Evolutionary conservation across 1,140 invertebrate species (phyloP), one percentile per base, ranked within the genome.

Genomic region (Drosophila suzukii): DNA sequence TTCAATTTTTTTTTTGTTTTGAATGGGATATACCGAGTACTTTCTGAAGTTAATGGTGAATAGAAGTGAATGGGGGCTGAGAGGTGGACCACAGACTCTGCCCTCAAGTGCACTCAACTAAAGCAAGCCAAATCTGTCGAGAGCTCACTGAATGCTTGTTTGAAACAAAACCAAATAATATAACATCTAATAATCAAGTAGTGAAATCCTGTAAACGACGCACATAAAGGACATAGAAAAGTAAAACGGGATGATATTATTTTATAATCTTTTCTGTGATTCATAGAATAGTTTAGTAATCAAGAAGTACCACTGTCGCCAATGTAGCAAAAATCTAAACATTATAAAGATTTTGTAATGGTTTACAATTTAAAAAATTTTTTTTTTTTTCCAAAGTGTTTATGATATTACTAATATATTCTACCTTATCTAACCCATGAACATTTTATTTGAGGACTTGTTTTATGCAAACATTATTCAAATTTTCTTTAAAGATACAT

Each of bases 61-160:
- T 38, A 13, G 41, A 41, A 34, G 39, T 12, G 7, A 38, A 20
- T 7, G 55, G 10, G 2, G 36, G 34, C 15, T 27, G 20, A 24
- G 30, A 12, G 10, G 39, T 32, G 13, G 12, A n/a, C 13, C 32
- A 8, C 39, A 30, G 59, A 61, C 34, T 24, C 57, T 53, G 50
- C 32, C 68, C 61, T 24, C 74, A 71, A 86, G 82, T 75, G 82
- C 68, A 70, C 75, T 81, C 56, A 47, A 70, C 62, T 66, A 67
- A 49, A 71, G 82, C 54, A 81, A 81, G 61, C 65, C 66, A 71
- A 78, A 71, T 67, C 78, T 78, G 65, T 75, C 34, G 49, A 85
- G 78, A 32, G 50, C 67, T 44, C 34, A 46, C 67, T 70, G 58
- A 84, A 78, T 74, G 53, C 62, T 62, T 81, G 55, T 60, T 85